Evolutionary conservation across 2,797 vertebrate genomes (phyloP), one percentile per base, ranked within the genome.

Genomic region (Balearica regulorum): DNA sequence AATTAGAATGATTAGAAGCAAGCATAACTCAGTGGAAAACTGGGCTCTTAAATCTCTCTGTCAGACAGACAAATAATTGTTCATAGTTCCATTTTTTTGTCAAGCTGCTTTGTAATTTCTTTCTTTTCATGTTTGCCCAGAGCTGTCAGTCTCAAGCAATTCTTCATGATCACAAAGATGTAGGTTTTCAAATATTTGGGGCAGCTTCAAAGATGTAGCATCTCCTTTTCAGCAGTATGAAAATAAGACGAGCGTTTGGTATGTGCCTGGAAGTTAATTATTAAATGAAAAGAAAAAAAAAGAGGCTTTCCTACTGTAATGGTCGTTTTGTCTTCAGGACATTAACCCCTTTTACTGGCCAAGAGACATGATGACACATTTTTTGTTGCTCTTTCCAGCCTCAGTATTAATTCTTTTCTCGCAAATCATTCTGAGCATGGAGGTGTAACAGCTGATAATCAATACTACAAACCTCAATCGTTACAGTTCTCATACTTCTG

Each of bases 151-250:
- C 72, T 48, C 31, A 44, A 62, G 77, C 54, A 62, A 57, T 62
- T 65, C 64, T 29, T 73, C 5, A 4, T 61, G 54, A 85, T 85
- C 75, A 73, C 57, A 66, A 71, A 88, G 72, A 77, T 35, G 62
- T 33, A 82, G 73, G 72, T 86, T 89, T 93, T 86, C 81, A 93
- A 75, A 93, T 86, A 75, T 86, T 72, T 90, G 68, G 48, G 48
- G 53, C 68, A 89, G 77, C 72, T 89, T 91, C 81, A 91, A 80
- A 93, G 72, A 44, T 44, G 51, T 79, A 5, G 9, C 57, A 68
- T 61, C 53, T 89, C 64, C 44, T 35, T 84, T 89, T 44, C 57
- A 65, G 35, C 43, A 20, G 28, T 20, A 37, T 11, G 53, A 78
- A 86, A 70, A 53, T 35, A 90, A 88, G 61, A 65, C 43, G 26